Percentiles rank a stretch among this genome's conserved stretches.
These are phyloP conservation scores for Vannuccia rotundouncinata DNA, from an alignment of 2,888 invertebrate species.

Conservation along the genomic window DNA sequence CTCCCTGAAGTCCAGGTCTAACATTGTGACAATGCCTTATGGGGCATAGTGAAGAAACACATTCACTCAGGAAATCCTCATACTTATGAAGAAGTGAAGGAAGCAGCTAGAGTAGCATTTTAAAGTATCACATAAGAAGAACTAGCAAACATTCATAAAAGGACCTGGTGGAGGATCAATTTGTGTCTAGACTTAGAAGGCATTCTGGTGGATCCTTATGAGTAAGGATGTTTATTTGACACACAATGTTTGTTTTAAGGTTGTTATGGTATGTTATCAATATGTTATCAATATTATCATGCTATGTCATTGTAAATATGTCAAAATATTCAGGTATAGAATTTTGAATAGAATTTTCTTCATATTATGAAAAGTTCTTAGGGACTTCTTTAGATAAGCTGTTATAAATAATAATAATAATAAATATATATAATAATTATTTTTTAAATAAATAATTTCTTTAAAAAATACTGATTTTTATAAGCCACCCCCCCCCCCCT, in stretches of 20 bases:
- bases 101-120: background rate
- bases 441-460: too few species aligned
- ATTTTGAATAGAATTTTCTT: background rate
- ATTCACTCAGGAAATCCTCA: background rate
- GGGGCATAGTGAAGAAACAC: constrained; percentile 5
- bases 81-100: background rate
- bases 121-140: background rate
- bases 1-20: background rate
- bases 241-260: background rate
- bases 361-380: background rate
- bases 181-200: background rate
- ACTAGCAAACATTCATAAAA: background rate
- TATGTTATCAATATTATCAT: background rate
- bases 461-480: too few species aligned
- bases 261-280: background rate
- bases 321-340: background rate
- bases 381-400: too few species aligned
- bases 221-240: background rate
- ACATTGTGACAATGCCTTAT: constrained; percentile 23
- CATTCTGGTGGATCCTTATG: background rate
- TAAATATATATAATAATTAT: too few species aligned
- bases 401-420: too few species aligned
- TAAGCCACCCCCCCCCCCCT: too few species aligned
- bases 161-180: background rate
- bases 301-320: background rate